These are phyloP conservation scores for Dyspetes luteomarginatus DNA, from an alignment of 2,888 invertebrate genomes.

Conservation along the genomic window DNA sequence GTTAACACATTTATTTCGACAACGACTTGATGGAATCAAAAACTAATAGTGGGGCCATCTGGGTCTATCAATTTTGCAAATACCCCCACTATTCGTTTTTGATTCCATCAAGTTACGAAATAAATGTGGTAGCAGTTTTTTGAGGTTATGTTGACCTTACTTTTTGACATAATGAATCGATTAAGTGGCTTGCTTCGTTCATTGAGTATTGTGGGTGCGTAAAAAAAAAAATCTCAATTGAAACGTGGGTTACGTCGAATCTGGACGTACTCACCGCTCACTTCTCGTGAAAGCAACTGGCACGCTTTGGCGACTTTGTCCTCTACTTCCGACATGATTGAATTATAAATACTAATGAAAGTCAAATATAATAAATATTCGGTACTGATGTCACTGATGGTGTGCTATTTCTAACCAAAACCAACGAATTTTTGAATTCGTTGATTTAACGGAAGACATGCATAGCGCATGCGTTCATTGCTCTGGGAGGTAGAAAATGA, in stretches of 20 bases:
- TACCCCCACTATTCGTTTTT: not conserved
- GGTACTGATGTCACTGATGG: no score
- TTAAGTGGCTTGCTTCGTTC: not conserved
- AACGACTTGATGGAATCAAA: not conserved
- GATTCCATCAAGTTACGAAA: no score
- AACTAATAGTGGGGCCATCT: no score
- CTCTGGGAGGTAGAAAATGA: no score
- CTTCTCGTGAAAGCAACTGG: slow-evolving; percentile 73
- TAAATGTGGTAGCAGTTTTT: no score
- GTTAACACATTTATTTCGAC: not conserved
- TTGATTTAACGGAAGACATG: no score
- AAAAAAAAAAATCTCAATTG: slow-evolving; percentile 1
- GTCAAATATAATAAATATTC: no score
- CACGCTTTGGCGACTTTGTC: slow-evolving; percentile 71
- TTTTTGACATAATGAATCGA: not conserved
- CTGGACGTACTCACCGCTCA: slow-evolving; percentile 70
- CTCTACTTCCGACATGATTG: slow-evolving; percentile 26
- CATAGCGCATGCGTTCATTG: no score
- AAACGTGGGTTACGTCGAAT: slow-evolving; percentile 46
- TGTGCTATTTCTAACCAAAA: no score
- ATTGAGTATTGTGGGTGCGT: not conserved
- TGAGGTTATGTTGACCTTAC: no score
- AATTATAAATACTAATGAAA: not conserved
- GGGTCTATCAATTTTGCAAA: no score
- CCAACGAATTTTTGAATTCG: no score